Percentiles rank a stretch among this genome's conserved stretches.
phyloP scores from a whole-genome alignment of 2,797 vertebrate species.

The Cottoperca gobio region DNA sequence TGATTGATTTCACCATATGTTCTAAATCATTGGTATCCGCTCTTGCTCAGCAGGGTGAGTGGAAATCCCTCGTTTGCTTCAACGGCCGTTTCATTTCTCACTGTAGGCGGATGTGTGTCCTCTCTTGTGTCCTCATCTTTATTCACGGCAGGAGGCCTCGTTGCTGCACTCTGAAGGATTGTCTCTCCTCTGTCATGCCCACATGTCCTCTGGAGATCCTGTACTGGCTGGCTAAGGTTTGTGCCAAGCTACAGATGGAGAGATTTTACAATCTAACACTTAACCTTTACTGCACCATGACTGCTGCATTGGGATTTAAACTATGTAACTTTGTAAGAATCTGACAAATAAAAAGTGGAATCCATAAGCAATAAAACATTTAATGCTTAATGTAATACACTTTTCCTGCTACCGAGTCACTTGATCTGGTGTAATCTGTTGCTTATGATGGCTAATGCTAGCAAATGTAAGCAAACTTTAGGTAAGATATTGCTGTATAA shows the following conservation, averaged over 20 bases:
- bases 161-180: slow-evolving; percentile 68
- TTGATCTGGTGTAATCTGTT: neutral
- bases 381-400: neutral
- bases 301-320: neutral
- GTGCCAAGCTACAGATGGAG: neutral
- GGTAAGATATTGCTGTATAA: neutral
- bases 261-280: slow-evolving; percentile 38
- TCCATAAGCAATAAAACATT: neutral
- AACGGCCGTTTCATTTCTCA: slow-evolving; percentile 50
- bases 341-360: neutral
- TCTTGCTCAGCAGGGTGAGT: slow-evolving; percentile 50
- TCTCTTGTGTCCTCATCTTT: slow-evolving; percentile 74
- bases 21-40: slow-evolving; percentile 50
- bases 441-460: neutral
- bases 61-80: slow-evolving; percentile 60
- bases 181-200: slow-evolving; percentile 55
- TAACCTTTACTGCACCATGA: slow-evolving; percentile 14
- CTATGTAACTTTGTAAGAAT: neutral
- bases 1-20: slow-evolving; percentile 64
- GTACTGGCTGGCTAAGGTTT: slow-evolving; percentile 35
- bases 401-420: neutral
- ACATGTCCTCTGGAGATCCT: slow-evolving; percentile 54
- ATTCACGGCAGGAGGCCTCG: slow-evolving; percentile 61
- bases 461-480: neutral
- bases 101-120: slow-evolving; percentile 60